These are phyloP conservation scores for Polymixis flavicincta DNA, from an alignment of 2,888 invertebrate species.

Conservation along the genomic window DNA sequence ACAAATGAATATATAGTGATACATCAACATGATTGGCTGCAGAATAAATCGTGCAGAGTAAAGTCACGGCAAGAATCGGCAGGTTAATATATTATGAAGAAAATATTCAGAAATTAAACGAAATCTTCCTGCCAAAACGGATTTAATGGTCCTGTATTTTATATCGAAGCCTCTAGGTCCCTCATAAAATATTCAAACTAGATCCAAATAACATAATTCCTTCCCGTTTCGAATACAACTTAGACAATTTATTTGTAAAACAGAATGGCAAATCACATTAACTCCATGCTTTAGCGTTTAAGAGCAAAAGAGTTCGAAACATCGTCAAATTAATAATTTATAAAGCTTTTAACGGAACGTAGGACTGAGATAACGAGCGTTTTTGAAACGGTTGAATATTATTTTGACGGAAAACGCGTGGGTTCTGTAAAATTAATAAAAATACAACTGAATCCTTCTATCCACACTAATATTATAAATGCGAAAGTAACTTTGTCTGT, in stretches of 20 bases:
- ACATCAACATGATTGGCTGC: background rate
- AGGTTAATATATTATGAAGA: background rate
- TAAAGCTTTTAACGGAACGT: slow-evolving; percentile 80
- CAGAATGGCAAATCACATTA: slow-evolving; percentile 73
- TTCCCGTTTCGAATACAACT: slow-evolving; percentile 47
- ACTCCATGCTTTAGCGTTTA: slow-evolving; percentile 67
- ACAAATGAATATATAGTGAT: background rate
- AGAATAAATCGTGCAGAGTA: background rate
- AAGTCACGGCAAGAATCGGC: background rate
- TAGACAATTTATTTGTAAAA: slow-evolving; percentile 76
- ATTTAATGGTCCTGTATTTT: slow-evolving; percentile 8
- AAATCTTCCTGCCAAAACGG: slow-evolving; percentile 17
- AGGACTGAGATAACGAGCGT: slow-evolving; percentile 74
- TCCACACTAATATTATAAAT: no score
- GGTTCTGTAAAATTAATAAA: slow-evolving; percentile 6
- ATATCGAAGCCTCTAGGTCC: slow-evolving; percentile 30
- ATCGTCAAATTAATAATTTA: slow-evolving; percentile 83
- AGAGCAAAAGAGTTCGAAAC: slow-evolving; percentile 76
- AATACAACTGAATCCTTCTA: background rate
- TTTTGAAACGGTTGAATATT: slow-evolving; percentile 70
- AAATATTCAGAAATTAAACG: slow-evolving; percentile 27
- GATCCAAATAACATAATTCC: slow-evolving; percentile 37
- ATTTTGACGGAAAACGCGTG: background rate
- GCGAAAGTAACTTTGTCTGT: no score
- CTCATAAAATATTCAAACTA: slow-evolving; percentile 48